Percentiles rank a stretch among this genome's conserved stretches.
Conservation (phyloP, 2,888 invertebrate genomes). For the Lydus trimaculatus region DNA sequence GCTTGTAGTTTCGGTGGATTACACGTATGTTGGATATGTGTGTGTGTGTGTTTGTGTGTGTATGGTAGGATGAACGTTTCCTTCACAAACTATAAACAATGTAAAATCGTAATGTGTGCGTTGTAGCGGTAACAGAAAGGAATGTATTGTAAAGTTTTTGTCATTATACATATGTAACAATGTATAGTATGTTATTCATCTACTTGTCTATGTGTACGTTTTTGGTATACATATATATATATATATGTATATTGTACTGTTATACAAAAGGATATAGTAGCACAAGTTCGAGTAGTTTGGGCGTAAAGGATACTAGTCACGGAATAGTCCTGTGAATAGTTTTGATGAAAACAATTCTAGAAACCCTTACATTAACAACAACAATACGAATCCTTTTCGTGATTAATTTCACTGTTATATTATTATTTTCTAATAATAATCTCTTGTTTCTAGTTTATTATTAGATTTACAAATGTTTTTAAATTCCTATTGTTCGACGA, state of each 20-base stretch:
- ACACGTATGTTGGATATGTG: neutral
- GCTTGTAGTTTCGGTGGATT: neutral
- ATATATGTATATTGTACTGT: slow-evolving; percentile 23
- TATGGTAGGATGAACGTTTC: slow-evolving; percentile 18
- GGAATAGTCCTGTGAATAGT: slow-evolving; percentile 24
- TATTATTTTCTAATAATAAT: slow-evolving; percentile 10
- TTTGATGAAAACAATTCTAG: slow-evolving; percentile 21
- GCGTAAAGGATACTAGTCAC: slow-evolving; percentile 29
- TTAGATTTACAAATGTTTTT: neutral
- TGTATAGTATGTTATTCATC: neutral
- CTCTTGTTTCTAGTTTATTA: slow-evolving; percentile 17
- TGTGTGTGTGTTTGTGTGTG: neutral
- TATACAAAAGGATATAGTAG: slow-evolving; percentile 25
- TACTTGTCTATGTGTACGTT: neutral
- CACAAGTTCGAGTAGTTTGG: slow-evolving; percentile 27
- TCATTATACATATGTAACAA: slow-evolving; percentile 16
- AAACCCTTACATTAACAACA: slow-evolving; percentile 18
- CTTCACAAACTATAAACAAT: slow-evolving; percentile 25
- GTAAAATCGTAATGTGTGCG: slow-evolving; percentile 28
- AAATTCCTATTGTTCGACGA: neutral
- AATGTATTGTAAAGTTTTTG: slow-evolving; percentile 30
- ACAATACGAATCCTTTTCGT: slow-evolving; percentile 19
- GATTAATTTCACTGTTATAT: slow-evolving; percentile 18
- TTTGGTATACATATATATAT: too few relatives aligned
- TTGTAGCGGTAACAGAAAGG: slow-evolving; percentile 16